Base-by-base conservation (phyloP, 2,888 invertebrate genomes). In the Tineola bisselliella region DNA sequence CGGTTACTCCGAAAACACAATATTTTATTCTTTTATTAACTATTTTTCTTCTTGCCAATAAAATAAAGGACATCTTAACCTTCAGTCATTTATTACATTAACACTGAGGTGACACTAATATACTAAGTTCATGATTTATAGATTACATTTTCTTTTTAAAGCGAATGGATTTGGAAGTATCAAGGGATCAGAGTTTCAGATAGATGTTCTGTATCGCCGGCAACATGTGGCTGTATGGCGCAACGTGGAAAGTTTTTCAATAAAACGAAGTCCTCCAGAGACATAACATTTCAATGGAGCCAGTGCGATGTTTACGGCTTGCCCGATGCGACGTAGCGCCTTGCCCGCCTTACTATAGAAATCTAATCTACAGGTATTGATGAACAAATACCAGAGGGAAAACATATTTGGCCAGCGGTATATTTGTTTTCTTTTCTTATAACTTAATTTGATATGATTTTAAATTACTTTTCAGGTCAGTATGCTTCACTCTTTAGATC, bases 201-300 rank as follows among this genome's bases (percentile, higher is more conserved):
- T 54, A 54, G 54, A 54, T 64, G 68, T 66, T 69, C 54, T 54
- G 54, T 54, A 54, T 54, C 54, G 17, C 25, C 54, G 19, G 71
- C 69, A 69, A 69, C 68, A 68, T 67, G 66, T 68, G 68, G 69
- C 69, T 68, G 68, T 66, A 70, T 68, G 70, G 71, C 74, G 71
- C 71, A 69, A 71, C 68, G 70, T 71, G 71, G 73, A 78, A 84
- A 84, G 77, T 84, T 84, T 82, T 84, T 82, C 81, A 84, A 84
- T 84, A 86, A 82, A 84, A 80, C 77, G 79, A 75, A 72, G 76
- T 73, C 81, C 81, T 80, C 72, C 33, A 66, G 84, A 84, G 84
- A 81, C 82, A 65, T 64, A 78, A 78, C 79, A 78, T 78, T 81
- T 83, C 82, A 81, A 79, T 81, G 79, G 77, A 79, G 73, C 76